These are phyloP conservation scores for Caenorhabditis sp. DNA, from an alignment of 2,888 invertebrate genomes.

Conservation along the genomic window DNA sequence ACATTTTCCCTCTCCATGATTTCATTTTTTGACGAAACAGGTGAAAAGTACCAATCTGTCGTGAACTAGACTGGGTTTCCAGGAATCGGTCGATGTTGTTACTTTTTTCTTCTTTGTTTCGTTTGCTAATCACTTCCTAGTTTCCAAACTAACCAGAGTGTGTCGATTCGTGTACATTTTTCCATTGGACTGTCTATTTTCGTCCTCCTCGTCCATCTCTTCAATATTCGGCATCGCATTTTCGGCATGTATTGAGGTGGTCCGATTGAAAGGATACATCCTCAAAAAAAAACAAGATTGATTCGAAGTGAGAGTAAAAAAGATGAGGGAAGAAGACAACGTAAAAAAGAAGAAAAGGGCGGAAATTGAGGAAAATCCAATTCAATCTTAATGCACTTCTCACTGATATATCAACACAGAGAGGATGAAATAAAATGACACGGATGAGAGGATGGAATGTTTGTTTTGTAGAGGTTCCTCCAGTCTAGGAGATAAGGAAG, in stretches of 20 bases:
- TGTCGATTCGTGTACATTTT: conserved; percentile 45
- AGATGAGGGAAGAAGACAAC: conserved; percentile 3
- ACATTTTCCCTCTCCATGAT: not conserved
- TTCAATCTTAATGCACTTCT: conserved; percentile 51
- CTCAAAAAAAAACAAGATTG: not conserved
- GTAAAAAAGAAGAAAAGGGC: conserved; percentile 28
- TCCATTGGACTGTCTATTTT: conserved; percentile 24
- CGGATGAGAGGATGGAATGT: conserved; percentile 37
- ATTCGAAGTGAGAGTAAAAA: not conserved
- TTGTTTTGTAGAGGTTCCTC: conserved; percentile 7
- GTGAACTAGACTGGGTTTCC: not conserved
- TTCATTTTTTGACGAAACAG: not conserved
- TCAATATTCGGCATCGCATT: conserved; percentile 23
- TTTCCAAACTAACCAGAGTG: conserved; percentile 27
- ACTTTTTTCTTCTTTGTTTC: not conserved
- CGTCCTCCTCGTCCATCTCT: conserved; percentile 25
- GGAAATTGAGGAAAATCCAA: conserved; percentile 37
- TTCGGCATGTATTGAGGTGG: conserved; percentile 65
- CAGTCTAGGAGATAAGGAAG: not conserved
- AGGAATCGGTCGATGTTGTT: not conserved
- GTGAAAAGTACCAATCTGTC: not conserved
- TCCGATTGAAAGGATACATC: conserved; percentile 73
- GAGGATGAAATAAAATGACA: conserved; percentile 16
- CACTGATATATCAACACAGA: conserved; percentile 18
- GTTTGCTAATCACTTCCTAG: not conserved